Evolutionary conservation across 2,888 invertebrate genomes (phyloP), one percentile per base, ranked within the genome.

Genomic region (Caenorhabditis doughertyi): DNA sequence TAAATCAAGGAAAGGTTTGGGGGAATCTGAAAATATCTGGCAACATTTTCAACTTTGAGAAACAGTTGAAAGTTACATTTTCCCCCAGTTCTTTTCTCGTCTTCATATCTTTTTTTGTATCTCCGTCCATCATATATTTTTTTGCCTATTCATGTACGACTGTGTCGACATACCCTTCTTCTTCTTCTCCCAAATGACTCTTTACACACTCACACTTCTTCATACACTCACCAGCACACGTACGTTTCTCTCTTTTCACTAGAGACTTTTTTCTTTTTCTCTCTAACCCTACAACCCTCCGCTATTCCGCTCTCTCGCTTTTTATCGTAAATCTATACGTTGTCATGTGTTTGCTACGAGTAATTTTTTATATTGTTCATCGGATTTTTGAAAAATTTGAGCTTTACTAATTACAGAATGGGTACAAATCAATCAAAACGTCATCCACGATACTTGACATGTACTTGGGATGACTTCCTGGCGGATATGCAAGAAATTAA

Each of bases 401-500:
- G 18, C 11, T 39, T 51, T 21, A 16, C 21, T 35, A 3, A 9
- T 51, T 73, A 47, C 73, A 73, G 56, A 65, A 79, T 71, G 71
- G 71, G 79, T 56, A 71, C 35, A 3, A 58, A 42, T 55, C 65
- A 44, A 8, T 71, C 71, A 2, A 58, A 60, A 56, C 55, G 49
- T n/a, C 79, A 65, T 23, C 71, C 71, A 21, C 55, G 71, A 5
- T 79, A 49, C 23, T 29, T 55, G 16, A 29, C 56, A 23, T 79
- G 79, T 53, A 68, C 81, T 2, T 83, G 81, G 79, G 65, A 67
- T 18, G 71, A 72, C 1, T 85, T 83, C 53, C 18, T 83, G 1
- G 47, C 47, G 11, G 44, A 73, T 58, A 56, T 85, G 18, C 67
- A 77, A 53, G 83, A 85, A 64, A 79, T 85, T 44, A 85, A 83